phyloP scores from a whole-genome alignment of 2,797 vertebrate species.

The Ctenosaura bakeri region DNA sequence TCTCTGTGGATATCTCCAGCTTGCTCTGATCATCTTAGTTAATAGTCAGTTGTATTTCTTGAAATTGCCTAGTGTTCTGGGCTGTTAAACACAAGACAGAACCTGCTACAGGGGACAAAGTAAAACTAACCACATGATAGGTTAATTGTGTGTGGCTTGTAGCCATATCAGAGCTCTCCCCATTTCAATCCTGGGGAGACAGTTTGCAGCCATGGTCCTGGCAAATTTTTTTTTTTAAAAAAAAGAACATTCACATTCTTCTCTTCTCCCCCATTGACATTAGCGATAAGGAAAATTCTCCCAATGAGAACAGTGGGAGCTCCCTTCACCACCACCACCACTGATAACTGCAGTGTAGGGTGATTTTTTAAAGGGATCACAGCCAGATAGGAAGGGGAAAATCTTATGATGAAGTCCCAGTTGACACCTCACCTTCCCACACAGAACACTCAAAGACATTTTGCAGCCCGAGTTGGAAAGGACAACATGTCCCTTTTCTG shows the following conservation, averaged over 20 bases:
- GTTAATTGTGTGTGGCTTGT: neutral
- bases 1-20: neutral
- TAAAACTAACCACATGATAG: neutral
- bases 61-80: neutral
- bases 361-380: neutral
- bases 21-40: neutral
- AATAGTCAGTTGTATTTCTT: slow-evolving; percentile 2
- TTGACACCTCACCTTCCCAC: neutral
- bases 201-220: neutral
- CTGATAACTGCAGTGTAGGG: neutral
- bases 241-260: neutral
- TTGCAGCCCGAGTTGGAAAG: neutral
- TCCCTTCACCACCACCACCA: neutral
- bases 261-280: neutral
- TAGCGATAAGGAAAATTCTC: neutral
- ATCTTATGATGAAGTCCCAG: neutral
- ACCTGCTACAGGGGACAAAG: neutral
- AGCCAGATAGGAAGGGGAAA: neutral
- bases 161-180: neutral
- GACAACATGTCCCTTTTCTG: neutral
- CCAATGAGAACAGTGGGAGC: neutral
- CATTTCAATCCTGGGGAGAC: neutral
- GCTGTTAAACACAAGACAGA: neutral
- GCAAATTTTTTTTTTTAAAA: no score
- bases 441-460: neutral